Percentiles rank a stretch among this genome's conserved stretches.
These are phyloP conservation scores for Montipora capricornis DNA, from an alignment of 64 coral and sea anemone species.

Conservation along the genomic window DNA sequence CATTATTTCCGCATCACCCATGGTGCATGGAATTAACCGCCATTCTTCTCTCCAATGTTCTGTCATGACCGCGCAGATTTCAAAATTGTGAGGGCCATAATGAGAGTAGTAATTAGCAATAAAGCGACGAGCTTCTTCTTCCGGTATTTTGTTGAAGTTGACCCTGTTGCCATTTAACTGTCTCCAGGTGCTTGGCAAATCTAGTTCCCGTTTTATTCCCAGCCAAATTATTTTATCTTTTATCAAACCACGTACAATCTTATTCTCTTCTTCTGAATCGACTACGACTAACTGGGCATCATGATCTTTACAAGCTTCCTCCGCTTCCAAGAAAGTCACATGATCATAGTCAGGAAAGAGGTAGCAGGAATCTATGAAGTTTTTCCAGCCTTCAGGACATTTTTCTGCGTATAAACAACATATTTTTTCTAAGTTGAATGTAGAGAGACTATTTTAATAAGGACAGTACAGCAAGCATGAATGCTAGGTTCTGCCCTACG, in stretches of 20 bases:
- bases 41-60: neutral
- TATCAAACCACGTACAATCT: neutral
- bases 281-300: neutral
- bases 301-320: neutral
- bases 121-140: neutral
- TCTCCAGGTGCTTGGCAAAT: neutral
- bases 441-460: too few relatives aligned
- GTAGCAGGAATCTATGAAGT: constrained; percentile 2
- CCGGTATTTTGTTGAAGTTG: neutral
- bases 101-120: neutral
- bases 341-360: neutral
- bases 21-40: neutral
- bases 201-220: neutral
- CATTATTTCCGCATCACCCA: too few relatives aligned
- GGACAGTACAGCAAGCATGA: too few relatives aligned
- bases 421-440: neutral
- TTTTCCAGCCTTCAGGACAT: constrained; percentile 25
- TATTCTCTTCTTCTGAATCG: neutral
- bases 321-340: neutral
- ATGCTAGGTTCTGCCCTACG: too few relatives aligned
- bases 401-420: neutral
- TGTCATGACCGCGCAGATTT: neutral
- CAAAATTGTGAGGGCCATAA: neutral
- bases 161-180: neutral
- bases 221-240: neutral